Evolutionary conservation across 2,797 vertebrate species (phyloP).

Genomic region (Lates japonicus): DNA sequence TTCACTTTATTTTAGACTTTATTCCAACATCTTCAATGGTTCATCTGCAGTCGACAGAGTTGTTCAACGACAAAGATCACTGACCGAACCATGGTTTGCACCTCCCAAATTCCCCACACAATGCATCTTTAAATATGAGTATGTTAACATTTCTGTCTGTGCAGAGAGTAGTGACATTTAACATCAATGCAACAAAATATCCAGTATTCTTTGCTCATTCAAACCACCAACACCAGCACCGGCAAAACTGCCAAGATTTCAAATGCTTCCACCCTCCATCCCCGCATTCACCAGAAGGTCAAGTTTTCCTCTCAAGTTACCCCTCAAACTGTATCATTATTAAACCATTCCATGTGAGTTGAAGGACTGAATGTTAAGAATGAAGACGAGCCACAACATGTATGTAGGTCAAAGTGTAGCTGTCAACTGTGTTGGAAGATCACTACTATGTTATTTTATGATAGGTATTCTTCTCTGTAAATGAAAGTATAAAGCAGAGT

Average conservation of each 20-base stretch:
- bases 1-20: too few species aligned
- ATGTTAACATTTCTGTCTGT: not conserved
- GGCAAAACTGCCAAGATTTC: not conserved
- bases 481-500: not conserved
- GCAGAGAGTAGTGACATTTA: conserved; percentile 10
- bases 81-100: not conserved
- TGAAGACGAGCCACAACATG: conserved; percentile 3
- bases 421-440: not conserved
- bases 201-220: not conserved
- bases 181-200: not conserved
- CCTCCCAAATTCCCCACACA: not conserved
- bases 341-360: not conserved
- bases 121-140: not conserved
- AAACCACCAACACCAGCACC: not conserved
- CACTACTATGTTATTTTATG: not conserved
- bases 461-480: not conserved
- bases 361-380: not conserved
- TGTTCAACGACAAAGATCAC: not conserved
- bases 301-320: not conserved
- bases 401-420: not conserved
- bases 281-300: not conserved
- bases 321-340: not conserved
- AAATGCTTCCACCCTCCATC: not conserved
- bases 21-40: not conserved
- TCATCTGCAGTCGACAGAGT: not conserved